phyloP scores from a whole-genome alignment of 2,113 vertebrate species.

The Petrocephalus zakoni region DNA sequence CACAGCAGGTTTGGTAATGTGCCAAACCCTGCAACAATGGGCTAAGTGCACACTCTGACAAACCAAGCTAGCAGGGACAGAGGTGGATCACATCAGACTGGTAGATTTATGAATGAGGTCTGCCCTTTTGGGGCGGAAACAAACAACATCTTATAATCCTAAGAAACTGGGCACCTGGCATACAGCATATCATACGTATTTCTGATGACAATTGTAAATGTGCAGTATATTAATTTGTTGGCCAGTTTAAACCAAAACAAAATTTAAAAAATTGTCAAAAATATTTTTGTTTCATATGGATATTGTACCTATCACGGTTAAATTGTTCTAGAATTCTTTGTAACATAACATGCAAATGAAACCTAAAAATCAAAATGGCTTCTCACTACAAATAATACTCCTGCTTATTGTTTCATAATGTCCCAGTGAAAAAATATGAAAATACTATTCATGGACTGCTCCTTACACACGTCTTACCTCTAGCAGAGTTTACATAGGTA shows the following conservation, averaged over 20 bases:
- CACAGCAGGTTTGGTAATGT: background rate
- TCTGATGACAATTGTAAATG: background rate
- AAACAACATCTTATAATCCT: background rate
- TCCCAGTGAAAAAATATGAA: background rate
- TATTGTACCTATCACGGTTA: background rate
- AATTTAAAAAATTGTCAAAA: too few species aligned
- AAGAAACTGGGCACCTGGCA: background rate
- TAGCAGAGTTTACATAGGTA: background rate
- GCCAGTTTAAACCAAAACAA: background rate
- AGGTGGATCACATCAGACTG: background rate
- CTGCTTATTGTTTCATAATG: background rate
- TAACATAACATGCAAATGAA: background rate
- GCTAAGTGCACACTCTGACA: background rate
- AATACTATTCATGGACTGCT: background rate
- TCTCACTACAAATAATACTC: background rate
- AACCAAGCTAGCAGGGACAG: background rate
- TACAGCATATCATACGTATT: background rate
- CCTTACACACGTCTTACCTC: background rate
- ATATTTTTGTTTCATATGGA: background rate
- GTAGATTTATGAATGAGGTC: background rate
- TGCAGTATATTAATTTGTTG: background rate
- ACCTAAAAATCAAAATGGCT: background rate
- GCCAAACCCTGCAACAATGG: background rate
- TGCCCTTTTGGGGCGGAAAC: background rate
- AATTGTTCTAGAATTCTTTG: background rate